Evolutionary conservation across 2,888 invertebrate species (phyloP).

Genomic region (Pegoplata infirma): DNA sequence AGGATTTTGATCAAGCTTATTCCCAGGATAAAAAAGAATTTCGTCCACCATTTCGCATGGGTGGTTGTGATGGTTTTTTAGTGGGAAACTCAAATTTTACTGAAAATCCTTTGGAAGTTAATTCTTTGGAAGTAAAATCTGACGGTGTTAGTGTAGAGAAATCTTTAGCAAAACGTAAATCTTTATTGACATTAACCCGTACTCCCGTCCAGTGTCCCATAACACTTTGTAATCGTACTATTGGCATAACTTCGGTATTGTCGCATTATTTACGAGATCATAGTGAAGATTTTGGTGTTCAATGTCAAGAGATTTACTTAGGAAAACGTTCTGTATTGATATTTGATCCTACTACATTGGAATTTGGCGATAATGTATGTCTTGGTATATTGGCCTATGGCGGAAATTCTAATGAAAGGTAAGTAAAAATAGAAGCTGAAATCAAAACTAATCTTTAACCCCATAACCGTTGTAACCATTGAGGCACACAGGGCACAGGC

Average conservation of each 20-base stretch:
- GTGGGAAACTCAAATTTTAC: conserved; percentile 20
- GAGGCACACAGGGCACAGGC: too few species aligned
- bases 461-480: too few species aligned
- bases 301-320: conserved; percentile 66
- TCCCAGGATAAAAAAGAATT: conserved; percentile 64
- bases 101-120: background rate
- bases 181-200: conserved; percentile 65
- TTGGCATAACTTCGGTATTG: conserved; percentile 68
- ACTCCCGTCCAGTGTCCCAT: conserved; percentile 70
- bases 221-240: conserved; percentile 65
- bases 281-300: conserved; percentile 66
- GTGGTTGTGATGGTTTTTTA: conserved; percentile 31
- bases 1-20: conserved; percentile 63
- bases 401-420: conserved; percentile 63
- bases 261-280: conserved; percentile 71
- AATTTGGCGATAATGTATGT: conserved; percentile 67
- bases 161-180: conserved; percentile 62
- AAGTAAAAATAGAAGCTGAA: too few species aligned
- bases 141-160: background rate
- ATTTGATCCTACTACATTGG: conserved; percentile 65
- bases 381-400: conserved; percentile 70
- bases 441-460: too few species aligned
- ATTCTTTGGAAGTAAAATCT: background rate
- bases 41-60: conserved; percentile 55
- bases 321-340: conserved; percentile 65